Evolutionary conservation across 2,113 vertebrate species (phyloP), one percentile per base, ranked within the genome.

Genomic region (Pachypanchax playfairii): DNA sequence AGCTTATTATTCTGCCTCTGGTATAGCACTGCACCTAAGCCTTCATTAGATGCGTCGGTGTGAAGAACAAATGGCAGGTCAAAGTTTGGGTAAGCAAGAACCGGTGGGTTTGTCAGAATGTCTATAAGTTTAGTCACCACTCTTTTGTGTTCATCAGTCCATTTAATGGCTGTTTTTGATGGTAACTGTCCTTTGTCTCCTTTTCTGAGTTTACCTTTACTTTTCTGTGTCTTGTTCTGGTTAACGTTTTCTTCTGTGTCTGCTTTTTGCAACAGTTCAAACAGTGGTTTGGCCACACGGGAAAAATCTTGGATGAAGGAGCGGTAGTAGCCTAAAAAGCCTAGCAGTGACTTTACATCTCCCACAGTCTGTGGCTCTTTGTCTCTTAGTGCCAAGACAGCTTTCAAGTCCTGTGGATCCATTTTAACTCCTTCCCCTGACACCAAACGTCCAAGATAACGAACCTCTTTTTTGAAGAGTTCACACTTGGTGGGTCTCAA

Each of bases 21-120:
- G n/a, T 51, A 51, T 11, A 51, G 20, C 2, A 51, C 49, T 18
- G 49, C 49, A 29, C 49, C 28, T 10, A 51, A 28, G 18, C 49
- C 49, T 10, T 18, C 17, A 4, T 31, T 8, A 11, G 5, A 3
- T 25, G 48, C 17, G 7, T 51, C 49, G 2, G 49, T 51, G 28
- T 51, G 26, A 33, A 51, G 26, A 10, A 51, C 49, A 51, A 51
- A 51, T 6, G 50, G 50, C 29, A 35, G 50, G 3, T 35, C 29
- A 24, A 46, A 46, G 5, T 24, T 21, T 10, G 43, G 21, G 13
- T 46, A 46, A 13, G 43, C 2, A 2, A 46, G 5, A 4, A 46
- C 43, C 13, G 50, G 50, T 18, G 29, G n/a, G 6, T 35, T 8
- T 20, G 18, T 35, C 1, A 50, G 48, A n/a, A 31, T 31, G 15